phyloP scores from a whole-genome alignment of 2,888 invertebrate genomes.

The Octodonta nipae region DNA sequence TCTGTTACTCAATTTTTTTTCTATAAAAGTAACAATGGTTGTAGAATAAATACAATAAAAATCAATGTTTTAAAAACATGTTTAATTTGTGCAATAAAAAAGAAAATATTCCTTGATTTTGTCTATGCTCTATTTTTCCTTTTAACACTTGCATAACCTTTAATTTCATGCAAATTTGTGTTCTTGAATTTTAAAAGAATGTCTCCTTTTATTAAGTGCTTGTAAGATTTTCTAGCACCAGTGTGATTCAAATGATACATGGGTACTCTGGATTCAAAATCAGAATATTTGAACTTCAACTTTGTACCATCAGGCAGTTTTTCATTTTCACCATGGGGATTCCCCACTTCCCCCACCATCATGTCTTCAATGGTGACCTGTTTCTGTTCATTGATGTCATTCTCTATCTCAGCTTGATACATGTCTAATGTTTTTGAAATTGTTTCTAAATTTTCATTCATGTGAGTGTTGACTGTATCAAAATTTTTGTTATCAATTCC shows the following conservation, averaged over 20 bases:
- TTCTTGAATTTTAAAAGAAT: conserved; percentile 27
- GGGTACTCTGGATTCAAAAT: conserved; percentile 17
- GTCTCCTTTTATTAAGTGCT: conserved; percentile 31
- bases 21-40: no score
- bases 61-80: no score
- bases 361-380: conserved; percentile 15
- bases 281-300: conserved; percentile 25
- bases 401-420: conserved; percentile 33
- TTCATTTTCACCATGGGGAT: conserved; percentile 22
- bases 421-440: conserved; percentile 27
- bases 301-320: conserved; percentile 21
- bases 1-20: no score
- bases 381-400: conserved; percentile 29
- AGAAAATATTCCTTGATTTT: no score
- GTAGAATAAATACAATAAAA: no score
- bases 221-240: conserved; percentile 26
- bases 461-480: conserved; percentile 13
- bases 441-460: conserved; percentile 24
- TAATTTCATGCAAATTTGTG: conserved; percentile 28
- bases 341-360: conserved; percentile 25
- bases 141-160: conserved; percentile 31
- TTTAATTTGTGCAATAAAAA: no score
- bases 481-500: conserved; percentile 23
- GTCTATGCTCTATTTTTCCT: no score
- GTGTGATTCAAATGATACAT: conserved; percentile 14